Percentiles rank a stretch among this genome's conserved stretches.
Conservation (phyloP, 2,113 vertebrate genomes). For the Ptyas mucosa region DNA sequence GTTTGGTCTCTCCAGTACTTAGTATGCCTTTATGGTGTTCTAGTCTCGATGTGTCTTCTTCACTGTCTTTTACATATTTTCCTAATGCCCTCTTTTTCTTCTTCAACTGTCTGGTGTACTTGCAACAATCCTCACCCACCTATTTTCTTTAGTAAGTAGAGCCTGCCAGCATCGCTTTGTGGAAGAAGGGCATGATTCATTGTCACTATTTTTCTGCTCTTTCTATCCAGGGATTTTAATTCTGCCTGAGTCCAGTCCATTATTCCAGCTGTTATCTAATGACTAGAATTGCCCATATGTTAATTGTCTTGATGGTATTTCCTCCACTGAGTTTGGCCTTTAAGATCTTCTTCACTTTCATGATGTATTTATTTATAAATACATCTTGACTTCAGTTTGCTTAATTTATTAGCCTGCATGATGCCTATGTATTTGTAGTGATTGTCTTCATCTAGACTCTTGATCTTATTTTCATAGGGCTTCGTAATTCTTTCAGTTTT, state of each 20-base stretch:
- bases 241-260: not conserved
- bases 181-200: not conserved
- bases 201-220: not conserved
- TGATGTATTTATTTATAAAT: not conserved
- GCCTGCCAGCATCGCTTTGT: not conserved
- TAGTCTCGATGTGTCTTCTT: not conserved
- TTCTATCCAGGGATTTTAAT: not conserved
- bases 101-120: not conserved
- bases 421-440: not conserved
- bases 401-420: not conserved
- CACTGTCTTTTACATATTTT: not conserved
- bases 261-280: not conserved
- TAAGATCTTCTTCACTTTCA: not conserved
- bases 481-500: not conserved
- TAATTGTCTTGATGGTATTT: not conserved
- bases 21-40: not conserved
- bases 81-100: not conserved
- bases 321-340: not conserved
- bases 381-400: not conserved
- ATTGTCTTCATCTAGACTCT: not conserved
- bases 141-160: not conserved
- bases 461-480: not conserved
- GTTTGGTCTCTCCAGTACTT: not conserved
- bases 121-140: not conserved
- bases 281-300: not conserved